A percentile compares a stretch with the other conserved stretches of the same genome.
Evolutionary conservation across 2,113 vertebrate genomes (phyloP).

Genomic region (Pogona vitticeps): DNA sequence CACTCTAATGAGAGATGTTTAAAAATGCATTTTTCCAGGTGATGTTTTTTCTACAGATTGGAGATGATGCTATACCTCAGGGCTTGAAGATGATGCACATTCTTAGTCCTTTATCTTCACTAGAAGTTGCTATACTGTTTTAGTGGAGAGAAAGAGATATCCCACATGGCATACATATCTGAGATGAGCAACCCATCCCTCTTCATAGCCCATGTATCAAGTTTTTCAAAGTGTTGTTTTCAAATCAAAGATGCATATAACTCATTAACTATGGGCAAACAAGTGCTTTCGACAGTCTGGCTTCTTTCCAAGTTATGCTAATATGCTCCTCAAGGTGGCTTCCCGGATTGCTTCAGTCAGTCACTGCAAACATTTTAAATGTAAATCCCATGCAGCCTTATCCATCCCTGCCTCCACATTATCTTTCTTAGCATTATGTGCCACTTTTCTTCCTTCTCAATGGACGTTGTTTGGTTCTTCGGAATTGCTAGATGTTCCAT

Average conservation of each 20-base stretch:
- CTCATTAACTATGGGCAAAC: constrained; percentile 1
- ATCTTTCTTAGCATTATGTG: background rate
- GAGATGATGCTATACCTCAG: background rate
- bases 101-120: background rate
- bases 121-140: background rate
- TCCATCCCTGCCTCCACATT: constrained; percentile 23
- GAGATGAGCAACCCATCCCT: background rate
- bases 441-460: background rate
- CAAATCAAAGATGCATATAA: constrained; percentile 34
- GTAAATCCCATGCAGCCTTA: constrained; percentile 12
- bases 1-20: background rate
- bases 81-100: background rate
- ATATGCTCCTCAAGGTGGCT: constrained; percentile 42
- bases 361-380: constrained; percentile 36
- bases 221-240: constrained; percentile 41
- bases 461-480: background rate
- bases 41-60: too few species aligned
- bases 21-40: background rate
- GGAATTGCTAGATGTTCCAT: constrained; percentile 15
- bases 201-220: background rate
- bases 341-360: constrained; percentile 37
- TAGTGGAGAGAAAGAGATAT: background rate
- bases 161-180: background rate
- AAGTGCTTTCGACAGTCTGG: constrained; percentile 29
- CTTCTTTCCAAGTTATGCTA: constrained; percentile 39